phyloP scores from a whole-genome alignment of 2,113 vertebrate species.

The Hyaena hyaena region DNA sequence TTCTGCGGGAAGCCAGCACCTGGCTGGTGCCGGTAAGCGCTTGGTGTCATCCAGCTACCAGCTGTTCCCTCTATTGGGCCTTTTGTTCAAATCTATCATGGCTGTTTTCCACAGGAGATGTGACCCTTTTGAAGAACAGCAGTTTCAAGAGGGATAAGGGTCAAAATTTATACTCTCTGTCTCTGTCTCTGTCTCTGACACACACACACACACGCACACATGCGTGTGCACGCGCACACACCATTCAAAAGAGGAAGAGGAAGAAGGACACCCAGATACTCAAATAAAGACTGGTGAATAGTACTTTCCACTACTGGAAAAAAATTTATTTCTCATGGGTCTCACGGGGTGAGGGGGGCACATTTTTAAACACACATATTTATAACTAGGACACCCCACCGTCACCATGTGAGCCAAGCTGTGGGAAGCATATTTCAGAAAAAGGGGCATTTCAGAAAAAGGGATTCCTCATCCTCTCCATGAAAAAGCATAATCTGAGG shows the following conservation, averaged over 20 bases:
- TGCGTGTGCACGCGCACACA: too few species aligned
- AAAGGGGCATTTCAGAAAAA: neutral
- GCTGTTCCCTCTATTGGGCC: neutral
- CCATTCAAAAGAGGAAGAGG: neutral
- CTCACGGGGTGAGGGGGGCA: neutral
- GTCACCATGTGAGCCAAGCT: neutral
- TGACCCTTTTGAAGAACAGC: neutral
- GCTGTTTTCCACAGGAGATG: neutral
- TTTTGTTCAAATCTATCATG: neutral
- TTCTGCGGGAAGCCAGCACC: neutral
- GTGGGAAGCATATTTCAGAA: neutral
- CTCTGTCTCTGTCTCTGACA: neutral
- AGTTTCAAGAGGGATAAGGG: neutral
- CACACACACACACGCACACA: neutral
- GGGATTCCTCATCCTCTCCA: neutral
- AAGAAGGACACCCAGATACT: neutral
- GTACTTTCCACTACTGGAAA: neutral
- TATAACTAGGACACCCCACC: neutral
- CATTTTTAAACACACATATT: neutral
- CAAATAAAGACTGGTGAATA: neutral
- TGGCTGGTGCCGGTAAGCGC: neutral
- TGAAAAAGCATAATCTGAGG: neutral
- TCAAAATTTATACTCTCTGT: neutral
- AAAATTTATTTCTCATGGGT: neutral
- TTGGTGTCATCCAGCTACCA: too few species aligned